These are phyloP conservation scores for Xenopus tropicalis DNA, from an alignment of 2,113 vertebrate species.

Conservation along the genomic window DNA sequence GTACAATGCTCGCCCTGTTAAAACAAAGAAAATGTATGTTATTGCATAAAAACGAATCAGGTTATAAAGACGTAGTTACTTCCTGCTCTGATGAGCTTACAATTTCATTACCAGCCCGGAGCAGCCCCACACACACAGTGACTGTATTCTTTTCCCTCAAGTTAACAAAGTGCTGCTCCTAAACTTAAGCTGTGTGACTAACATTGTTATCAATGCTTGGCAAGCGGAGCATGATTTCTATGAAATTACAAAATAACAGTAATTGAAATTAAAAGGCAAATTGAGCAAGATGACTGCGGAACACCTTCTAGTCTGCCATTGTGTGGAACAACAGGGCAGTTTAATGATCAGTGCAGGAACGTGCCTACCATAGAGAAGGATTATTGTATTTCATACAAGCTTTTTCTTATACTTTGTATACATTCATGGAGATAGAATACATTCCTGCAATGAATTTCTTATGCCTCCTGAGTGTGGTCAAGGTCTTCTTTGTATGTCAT, in stretches of 20 bases:
- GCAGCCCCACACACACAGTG: background rate
- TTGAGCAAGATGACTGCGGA: background rate
- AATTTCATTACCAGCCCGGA: background rate
- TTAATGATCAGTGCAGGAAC: background rate
- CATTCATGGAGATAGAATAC: no score
- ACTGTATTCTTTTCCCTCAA: no score
- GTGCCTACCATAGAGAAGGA: background rate
- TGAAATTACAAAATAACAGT: background rate
- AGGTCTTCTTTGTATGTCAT: no score
- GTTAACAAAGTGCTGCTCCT: background rate
- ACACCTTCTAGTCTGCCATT: background rate
- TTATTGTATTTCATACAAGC: background rate
- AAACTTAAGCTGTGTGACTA: background rate
- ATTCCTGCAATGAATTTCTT: no score
- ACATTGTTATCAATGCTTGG: background rate
- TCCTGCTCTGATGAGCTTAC: background rate
- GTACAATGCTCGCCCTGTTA: conserved; percentile 90
- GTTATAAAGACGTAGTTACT: background rate
- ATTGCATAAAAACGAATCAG: background rate
- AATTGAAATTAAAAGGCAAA: background rate
- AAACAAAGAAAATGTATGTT: conserved; percentile 22
- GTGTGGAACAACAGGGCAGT: background rate
- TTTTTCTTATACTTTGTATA: no score
- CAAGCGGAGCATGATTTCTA: background rate
- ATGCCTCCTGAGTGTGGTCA: no score